These are phyloP conservation scores for Pasiphila rectangulata DNA, from an alignment of 2,888 invertebrate species.

Conservation along the genomic window DNA sequence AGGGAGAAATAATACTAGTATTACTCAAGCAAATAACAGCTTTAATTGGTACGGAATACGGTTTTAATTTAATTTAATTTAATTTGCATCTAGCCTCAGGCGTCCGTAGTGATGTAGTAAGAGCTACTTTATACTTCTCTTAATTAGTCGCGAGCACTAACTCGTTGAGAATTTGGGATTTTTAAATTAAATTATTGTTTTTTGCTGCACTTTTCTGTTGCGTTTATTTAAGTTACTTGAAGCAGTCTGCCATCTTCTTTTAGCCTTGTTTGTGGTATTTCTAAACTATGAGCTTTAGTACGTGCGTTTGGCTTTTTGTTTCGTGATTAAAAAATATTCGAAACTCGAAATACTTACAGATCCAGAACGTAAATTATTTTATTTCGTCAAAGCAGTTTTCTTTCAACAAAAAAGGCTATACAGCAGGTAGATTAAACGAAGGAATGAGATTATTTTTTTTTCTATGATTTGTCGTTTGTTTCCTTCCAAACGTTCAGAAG, in stretches of 20 bases:
- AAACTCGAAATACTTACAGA: no score
- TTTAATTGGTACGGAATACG: conserved; percentile 41
- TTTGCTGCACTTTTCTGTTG: background rate
- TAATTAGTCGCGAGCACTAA: conserved; percentile 31
- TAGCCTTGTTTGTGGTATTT: no score
- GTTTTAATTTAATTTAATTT: conserved; percentile 44
- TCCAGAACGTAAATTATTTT: no score
- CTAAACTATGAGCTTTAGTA: no score
- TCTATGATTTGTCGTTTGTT: no score
- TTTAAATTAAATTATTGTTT: conserved; percentile 21
- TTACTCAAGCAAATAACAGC: conserved; percentile 42
- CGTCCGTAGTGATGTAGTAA: conserved; percentile 52
- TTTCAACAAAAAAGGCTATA: no score
- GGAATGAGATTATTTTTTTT: no score
- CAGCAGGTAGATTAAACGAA: no score
- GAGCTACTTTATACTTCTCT: conserved; percentile 32
- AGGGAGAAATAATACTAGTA: conserved; percentile 40
- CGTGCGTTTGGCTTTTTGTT: background rate
- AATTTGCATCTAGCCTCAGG: conserved; percentile 44
- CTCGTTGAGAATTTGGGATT: conserved; percentile 27
- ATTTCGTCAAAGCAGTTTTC: no score
- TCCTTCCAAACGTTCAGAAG: no score
- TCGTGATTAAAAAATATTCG: no score
- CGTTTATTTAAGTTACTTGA: background rate
- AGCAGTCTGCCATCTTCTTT: background rate